These are phyloP conservation scores for Ranitomeya variabilis DNA, from an alignment of 2,113 vertebrate genomes.

Conservation along the genomic window DNA sequence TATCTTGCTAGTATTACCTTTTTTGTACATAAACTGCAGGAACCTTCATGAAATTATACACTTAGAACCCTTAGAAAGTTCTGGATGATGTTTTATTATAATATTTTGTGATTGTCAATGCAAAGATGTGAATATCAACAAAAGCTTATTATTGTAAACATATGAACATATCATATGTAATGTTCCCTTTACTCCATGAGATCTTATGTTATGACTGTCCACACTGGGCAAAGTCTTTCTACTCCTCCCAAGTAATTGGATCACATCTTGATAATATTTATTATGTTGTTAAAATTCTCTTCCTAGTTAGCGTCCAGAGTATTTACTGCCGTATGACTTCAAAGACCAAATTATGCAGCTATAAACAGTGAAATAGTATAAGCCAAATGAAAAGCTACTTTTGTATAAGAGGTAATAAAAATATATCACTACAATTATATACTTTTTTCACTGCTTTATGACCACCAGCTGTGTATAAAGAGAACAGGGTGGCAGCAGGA, in stretches of 20 bases:
- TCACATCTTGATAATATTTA: constrained; percentile 18
- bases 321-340: neutral
- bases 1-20: neutral
- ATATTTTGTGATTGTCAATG: neutral
- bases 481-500: too few relatives aligned
- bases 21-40: neutral
- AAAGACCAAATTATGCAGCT: neutral
- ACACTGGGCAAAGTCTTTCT: neutral
- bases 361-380: neutral
- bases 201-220: neutral
- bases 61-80: neutral
- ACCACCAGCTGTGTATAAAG: too few relatives aligned
- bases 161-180: too few relatives aligned
- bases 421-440: too few relatives aligned
- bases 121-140: neutral
- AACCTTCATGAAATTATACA: neutral
- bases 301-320: neutral
- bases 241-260: neutral
- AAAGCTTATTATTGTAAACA: neutral
- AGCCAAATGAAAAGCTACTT: neutral
- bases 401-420: too few relatives aligned
- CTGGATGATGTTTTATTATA: neutral
- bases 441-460: too few relatives aligned
- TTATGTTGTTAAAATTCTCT: neutral
- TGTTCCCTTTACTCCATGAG: neutral